Evolutionary conservation across 2,888 invertebrate species (phyloP).

Genomic region (Phaonia tiefii): DNA sequence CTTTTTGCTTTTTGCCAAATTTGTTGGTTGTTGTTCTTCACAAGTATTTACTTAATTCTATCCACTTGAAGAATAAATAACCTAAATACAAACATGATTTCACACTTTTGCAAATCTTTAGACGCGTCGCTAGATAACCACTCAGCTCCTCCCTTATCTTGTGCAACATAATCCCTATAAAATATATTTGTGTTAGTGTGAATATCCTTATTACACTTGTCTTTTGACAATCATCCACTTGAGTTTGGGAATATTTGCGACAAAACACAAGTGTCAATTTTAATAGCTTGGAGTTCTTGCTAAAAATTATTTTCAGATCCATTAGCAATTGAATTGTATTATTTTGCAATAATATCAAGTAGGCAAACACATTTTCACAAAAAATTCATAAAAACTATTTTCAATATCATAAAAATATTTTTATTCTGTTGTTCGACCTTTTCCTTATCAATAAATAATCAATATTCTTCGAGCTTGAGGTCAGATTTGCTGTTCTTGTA

Average conservation of each 20-base stretch:
- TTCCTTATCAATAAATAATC: no score
- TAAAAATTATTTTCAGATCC: no score
- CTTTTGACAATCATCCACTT: constrained; percentile 46
- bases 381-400: no score
- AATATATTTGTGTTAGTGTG: constrained; percentile 30
- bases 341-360: no score
- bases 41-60: constrained; percentile 49
- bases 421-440: no score
- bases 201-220: constrained; percentile 3
- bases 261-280: constrained; percentile 51
- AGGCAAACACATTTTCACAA: no score
- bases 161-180: neutral
- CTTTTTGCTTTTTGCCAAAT: neutral
- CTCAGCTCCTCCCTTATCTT: neutral
- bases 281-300: neutral
- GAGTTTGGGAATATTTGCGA: constrained; percentile 61
- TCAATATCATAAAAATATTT: no score
- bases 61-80: constrained; percentile 32
- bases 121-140: neutral
- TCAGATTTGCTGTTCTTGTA: no score
- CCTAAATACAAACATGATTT: constrained; percentile 59
- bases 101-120: constrained; percentile 49
- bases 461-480: no score
- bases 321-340: no score
- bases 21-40: neutral